phyloP scores from a whole-genome alignment of 2,113 vertebrate species.

The Alethe castanea region DNA sequence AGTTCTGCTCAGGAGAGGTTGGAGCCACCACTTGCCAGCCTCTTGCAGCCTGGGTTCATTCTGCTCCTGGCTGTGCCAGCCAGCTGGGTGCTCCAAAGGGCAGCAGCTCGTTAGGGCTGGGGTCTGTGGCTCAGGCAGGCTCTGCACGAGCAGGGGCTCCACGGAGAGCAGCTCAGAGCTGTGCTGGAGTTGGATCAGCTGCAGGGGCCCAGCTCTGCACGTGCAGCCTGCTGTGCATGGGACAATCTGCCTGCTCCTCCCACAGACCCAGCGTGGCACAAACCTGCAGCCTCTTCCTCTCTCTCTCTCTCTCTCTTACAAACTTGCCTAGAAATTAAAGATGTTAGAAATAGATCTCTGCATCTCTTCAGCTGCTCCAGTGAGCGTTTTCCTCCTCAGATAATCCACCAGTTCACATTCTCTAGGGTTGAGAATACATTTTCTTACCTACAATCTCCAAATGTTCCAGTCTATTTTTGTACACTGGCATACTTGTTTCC shows the following conservation, averaged over 20 bases:
- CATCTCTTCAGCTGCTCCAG: background rate
- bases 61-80: background rate
- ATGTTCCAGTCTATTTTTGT: conserved; percentile 58
- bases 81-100: background rate
- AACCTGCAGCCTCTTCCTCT: background rate
- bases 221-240: too few relatives aligned
- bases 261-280: background rate
- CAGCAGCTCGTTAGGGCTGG: background rate
- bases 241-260: background rate
- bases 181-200: background rate
- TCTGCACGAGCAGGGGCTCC: background rate
- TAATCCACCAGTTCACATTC: background rate
- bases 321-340: conserved; percentile 12
- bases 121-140: background rate
- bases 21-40: background rate
- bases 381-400: background rate
- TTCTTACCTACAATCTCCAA: conserved; percentile 46
- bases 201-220: background rate
- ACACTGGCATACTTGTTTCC: conserved; percentile 47
- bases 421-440: background rate
- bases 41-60: background rate
- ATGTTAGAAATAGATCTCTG: background rate
- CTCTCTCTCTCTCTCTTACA: background rate
- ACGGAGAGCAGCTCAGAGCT: background rate
- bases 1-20: background rate